These are phyloP conservation scores for Barbus barbus DNA, from an alignment of 2,113 vertebrate genomes.

Conservation along the genomic window DNA sequence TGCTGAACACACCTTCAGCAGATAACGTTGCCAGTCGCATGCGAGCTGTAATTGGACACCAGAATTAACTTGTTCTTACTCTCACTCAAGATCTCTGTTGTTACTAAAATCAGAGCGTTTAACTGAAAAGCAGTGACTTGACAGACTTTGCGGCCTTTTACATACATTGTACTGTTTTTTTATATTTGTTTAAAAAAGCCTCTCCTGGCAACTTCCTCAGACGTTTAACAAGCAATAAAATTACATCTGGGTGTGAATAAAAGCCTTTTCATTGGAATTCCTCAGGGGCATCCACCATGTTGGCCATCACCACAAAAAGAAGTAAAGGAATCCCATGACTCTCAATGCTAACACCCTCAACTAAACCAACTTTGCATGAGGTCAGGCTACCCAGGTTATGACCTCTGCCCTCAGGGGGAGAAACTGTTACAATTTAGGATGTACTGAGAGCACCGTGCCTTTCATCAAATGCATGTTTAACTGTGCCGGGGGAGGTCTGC, in stretches of 20 bases:
- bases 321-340: conserved; percentile 31
- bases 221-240: conserved; percentile 22
- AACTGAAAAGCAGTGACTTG: not conserved
- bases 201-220: not conserved
- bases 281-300: not conserved
- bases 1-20: conserved; percentile 16
- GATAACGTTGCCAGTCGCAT: conserved; percentile 21
- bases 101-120: not conserved
- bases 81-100: conserved; percentile 19
- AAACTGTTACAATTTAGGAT: conserved; percentile 92
- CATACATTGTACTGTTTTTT: not conserved
- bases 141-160: not conserved
- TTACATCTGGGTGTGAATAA: conserved; percentile 9
- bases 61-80: conserved; percentile 32
- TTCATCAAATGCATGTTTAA: conserved; percentile 85
- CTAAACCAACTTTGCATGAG: conserved; percentile 73
- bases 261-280: conserved; percentile 18
- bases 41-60: conserved; percentile 28
- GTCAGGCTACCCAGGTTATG: conserved; percentile 83
- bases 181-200: not conserved
- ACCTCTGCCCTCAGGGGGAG: conserved; percentile 87
- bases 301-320: not conserved
- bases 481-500: conserved; percentile 83
- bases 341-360: conserved; percentile 5
- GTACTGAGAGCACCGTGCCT: conserved; percentile 82